Conservation (phyloP, 2,888 invertebrate species). For the Dryocosmus kuriphilus region DNA sequence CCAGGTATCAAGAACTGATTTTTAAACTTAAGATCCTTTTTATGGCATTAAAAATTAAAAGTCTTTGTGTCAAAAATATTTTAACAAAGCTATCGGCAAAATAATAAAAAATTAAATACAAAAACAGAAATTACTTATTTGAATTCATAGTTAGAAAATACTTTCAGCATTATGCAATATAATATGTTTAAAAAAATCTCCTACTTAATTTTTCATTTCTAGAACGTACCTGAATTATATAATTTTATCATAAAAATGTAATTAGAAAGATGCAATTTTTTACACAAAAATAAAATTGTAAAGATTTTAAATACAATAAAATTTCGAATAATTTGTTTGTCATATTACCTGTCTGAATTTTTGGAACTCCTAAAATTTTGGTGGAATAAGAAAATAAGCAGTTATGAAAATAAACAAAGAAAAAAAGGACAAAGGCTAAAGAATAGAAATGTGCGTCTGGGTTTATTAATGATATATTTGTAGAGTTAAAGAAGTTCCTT, state of each 20-base stretch:
- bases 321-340: no score
- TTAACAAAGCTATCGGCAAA: background rate
- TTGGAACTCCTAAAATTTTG: no score
- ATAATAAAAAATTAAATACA: background rate
- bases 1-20: constrained; percentile 37
- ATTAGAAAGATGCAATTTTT: no score
- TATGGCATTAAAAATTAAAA: background rate
- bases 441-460: background rate
- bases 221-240: no score
- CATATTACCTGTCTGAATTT: no score
- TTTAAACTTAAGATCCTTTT: constrained; percentile 14
- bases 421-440: background rate
- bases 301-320: no score
- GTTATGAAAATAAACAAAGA: background rate
- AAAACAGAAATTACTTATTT: background rate
- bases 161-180: no score
- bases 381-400: background rate
- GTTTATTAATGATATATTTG: background rate
- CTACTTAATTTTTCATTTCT: no score
- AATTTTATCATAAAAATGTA: no score
- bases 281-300: no score
- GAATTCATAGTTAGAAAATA: background rate
- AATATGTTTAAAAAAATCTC: no score
- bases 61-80: background rate
- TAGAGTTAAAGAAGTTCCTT: no score